Evolutionary conservation across 2,888 invertebrate species (phyloP).

Genomic region (Caenorhabditis auriculariae): DNA sequence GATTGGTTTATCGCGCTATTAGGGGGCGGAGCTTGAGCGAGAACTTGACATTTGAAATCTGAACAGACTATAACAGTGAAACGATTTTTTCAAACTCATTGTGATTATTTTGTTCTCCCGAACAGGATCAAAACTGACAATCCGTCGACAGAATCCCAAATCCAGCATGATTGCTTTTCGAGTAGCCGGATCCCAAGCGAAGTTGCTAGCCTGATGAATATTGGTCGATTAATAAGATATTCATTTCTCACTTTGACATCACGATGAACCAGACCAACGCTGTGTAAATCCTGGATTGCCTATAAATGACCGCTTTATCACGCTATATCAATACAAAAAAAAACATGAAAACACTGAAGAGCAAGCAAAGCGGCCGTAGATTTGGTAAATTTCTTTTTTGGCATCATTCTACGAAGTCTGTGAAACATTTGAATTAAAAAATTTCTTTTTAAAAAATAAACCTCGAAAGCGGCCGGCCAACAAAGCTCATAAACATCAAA

Average conservation of each 20-base stretch:
- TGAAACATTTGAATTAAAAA: not conserved
- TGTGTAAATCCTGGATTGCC: conserved; percentile 46
- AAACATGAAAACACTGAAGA: conserved; percentile 29
- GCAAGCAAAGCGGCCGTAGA: conserved; percentile 49
- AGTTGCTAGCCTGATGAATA: conserved; percentile 51
- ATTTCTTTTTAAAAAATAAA: not conserved
- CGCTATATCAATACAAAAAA: conserved; percentile 14
- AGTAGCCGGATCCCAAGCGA: conserved; percentile 37
- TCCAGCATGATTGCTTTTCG: conserved; percentile 29
- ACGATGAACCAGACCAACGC: conserved; percentile 47
- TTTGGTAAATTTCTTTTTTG: conserved; percentile 41
- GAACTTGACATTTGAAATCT: no score
- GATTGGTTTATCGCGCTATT: no score
- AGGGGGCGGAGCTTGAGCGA: no score
- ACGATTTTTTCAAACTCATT: not conserved
- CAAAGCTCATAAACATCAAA: conserved; percentile 49
- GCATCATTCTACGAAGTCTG: conserved; percentile 42
- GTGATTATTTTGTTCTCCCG: not conserved
- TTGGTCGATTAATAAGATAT: no score
- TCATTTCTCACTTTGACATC: no score
- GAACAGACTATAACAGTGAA: no score
- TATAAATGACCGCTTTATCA: conserved; percentile 9
- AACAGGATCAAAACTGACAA: conserved; percentile 8
- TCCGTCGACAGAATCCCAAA: conserved; percentile 33
- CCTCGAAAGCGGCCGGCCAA: conserved; percentile 44